Percentiles rank a stretch among this genome's conserved stretches.
Conservation (phyloP, 2,888 invertebrate genomes). For the Lasius platythorax region DNA sequence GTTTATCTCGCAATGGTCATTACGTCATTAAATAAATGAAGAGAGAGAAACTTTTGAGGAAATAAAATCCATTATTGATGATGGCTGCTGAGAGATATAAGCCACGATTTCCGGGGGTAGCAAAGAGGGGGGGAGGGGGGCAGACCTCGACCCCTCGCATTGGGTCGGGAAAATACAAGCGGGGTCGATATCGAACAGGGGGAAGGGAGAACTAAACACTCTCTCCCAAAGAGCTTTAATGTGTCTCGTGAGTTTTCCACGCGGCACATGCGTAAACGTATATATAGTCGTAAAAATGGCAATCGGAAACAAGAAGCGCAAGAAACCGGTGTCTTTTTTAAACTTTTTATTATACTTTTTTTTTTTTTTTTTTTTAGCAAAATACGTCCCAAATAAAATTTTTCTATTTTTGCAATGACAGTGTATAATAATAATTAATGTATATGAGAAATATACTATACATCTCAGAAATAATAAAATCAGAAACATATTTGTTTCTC, state of each 20-base stretch:
- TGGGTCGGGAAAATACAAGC: constrained; percentile 74
- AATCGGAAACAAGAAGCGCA: constrained; percentile 16
- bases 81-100: constrained; percentile 67
- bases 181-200: constrained; percentile 73
- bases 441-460: not conserved
- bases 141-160: constrained; percentile 73
- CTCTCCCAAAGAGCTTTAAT: constrained; percentile 69
- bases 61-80: constrained; percentile 68
- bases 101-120: constrained; percentile 73
- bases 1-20: constrained; percentile 31
- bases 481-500: not conserved
- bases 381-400: not conserved
- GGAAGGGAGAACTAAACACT: constrained; percentile 64
- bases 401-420: not conserved
- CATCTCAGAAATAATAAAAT: not conserved
- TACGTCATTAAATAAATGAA: constrained; percentile 41
- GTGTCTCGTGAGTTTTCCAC: constrained; percentile 71
- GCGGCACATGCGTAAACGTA: constrained; percentile 52
- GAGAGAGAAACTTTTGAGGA: constrained; percentile 58
- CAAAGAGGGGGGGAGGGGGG: constrained; percentile 39
- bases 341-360: not conserved
- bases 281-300: constrained; percentile 39
- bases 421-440: not conserved
- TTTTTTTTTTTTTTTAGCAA: not conserved
- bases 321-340: not conserved